Evolutionary conservation across 2,797 vertebrate species (phyloP), one percentile per base, ranked within the genome.

Genomic region (Ispidina picta): DNA sequence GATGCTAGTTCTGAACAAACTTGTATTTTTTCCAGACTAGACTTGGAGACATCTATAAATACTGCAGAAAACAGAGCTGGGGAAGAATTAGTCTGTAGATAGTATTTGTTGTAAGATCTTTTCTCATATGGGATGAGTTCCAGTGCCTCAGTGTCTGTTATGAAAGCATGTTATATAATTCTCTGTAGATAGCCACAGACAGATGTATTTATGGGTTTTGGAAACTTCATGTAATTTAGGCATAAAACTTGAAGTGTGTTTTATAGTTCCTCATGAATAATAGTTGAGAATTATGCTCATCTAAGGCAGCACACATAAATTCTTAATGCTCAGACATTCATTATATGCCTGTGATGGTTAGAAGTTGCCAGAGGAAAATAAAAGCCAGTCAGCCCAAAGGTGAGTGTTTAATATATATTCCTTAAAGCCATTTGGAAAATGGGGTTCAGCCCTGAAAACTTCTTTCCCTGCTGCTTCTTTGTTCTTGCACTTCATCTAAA

Each of bases 251-350:
- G 66, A 89, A 92, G 49, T 43, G 54, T 78, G n/a, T 77, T 89
- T 80, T 86, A 91, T 71, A 70, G 64, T 72, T 83, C 51, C 72
- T 95, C 75, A 75, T 95, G 89, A 92, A 87, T 77, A 91, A 95
- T 90, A 89, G 64, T 91, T 91, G 86, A 95, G 92, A 95, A 91
- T 93, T 95, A 86, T 73, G 74, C 88, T 94, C 72, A 29, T 81
- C 54, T 60, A 44, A 91, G 84, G 75, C 66, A 90, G 71, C 73
- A 75, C 33, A 70, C 84, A 93, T 86, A 68, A 80, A 95, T 91
- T 90, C 85, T 91, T 90, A 81, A 92, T 44, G 76, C 89, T 75
- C 75, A 73, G 86, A 41, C 65, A 83, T 91, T 85, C 25, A 56
- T 95, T 93, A 95, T 93, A 92, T 75, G 76, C 22, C 44, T 88